Conservation (phyloP, 2,113 vertebrate species). For the Meleagris gallopavo region DNA sequence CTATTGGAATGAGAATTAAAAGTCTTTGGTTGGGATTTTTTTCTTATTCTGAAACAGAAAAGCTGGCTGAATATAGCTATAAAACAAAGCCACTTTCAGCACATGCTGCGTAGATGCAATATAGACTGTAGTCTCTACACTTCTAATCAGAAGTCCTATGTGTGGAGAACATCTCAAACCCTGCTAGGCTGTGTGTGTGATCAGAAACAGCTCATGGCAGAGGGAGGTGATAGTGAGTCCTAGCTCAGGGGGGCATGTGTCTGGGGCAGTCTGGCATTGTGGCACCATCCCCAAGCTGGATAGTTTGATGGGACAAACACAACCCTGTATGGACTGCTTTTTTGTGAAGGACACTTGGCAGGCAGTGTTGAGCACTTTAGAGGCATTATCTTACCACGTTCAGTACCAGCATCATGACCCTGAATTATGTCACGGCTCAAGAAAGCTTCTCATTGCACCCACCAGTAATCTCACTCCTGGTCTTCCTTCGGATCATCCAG, state of each 20-base stretch:
- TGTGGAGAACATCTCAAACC: background rate
- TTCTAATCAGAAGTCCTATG: background rate
- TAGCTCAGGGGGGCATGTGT: rapidly evolving
- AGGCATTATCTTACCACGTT: background rate
- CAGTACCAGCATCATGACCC: background rate
- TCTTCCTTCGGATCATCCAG: background rate
- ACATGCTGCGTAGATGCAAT: background rate
- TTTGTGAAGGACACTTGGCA: background rate
- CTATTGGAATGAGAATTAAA: background rate
- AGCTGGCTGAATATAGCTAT: background rate
- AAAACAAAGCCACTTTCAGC: background rate
- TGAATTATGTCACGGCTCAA: background rate
- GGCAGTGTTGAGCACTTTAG: background rate
- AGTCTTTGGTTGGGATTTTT: background rate
- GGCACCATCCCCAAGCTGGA: background rate
- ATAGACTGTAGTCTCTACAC: background rate
- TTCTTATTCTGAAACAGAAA: background rate
- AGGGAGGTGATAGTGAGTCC: background rate
- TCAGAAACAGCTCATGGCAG: background rate
- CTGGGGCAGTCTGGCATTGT: background rate
- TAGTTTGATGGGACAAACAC: background rate
- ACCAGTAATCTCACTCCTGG: background rate
- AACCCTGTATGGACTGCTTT: background rate
- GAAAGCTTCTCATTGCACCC: background rate
- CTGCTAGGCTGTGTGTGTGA: background rate